Percentiles rank a stretch among this genome's conserved stretches.
Evolutionary conservation across 2,113 vertebrate genomes (phyloP).

Genomic region (Pungitius pungitius): DNA sequence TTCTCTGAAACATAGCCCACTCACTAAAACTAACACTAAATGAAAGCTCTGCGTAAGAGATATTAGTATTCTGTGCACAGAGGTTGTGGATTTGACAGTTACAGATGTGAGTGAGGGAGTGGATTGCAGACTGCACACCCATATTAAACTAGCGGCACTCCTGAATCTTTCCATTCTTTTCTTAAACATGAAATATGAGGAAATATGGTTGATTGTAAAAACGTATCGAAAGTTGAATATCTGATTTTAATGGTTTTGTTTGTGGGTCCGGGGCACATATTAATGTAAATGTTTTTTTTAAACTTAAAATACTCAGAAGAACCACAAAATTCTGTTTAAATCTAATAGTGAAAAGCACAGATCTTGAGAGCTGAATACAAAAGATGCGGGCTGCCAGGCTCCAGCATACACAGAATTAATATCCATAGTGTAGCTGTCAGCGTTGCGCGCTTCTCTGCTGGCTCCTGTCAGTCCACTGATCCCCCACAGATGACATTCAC

Average conservation of each 20-base stretch:
- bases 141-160: neutral
- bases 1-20: neutral
- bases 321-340: constrained; percentile 1
- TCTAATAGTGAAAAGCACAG: neutral
- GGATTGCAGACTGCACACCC: neutral
- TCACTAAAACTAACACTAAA: neutral
- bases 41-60: neutral
- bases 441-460: constrained; percentile 27
- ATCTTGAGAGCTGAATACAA: constrained; percentile 30
- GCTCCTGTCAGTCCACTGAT: constrained; percentile 70
- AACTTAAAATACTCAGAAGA: neutral
- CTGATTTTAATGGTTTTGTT: neutral
- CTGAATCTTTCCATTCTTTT: neutral
- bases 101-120: neutral
- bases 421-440: constrained; percentile 67
- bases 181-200: neutral
- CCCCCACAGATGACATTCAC: constrained; percentile 67
- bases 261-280: neutral
- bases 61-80: neutral
- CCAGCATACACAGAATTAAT: constrained; percentile 56
- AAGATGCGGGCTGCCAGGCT: constrained; percentile 13
- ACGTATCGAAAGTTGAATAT: neutral
- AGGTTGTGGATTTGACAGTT: neutral
- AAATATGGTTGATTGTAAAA: neutral
- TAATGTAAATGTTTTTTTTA: neutral